Evolutionary conservation across 2,888 invertebrate species (phyloP).

Genomic region (Zhuqinia jingwanae): DNA sequence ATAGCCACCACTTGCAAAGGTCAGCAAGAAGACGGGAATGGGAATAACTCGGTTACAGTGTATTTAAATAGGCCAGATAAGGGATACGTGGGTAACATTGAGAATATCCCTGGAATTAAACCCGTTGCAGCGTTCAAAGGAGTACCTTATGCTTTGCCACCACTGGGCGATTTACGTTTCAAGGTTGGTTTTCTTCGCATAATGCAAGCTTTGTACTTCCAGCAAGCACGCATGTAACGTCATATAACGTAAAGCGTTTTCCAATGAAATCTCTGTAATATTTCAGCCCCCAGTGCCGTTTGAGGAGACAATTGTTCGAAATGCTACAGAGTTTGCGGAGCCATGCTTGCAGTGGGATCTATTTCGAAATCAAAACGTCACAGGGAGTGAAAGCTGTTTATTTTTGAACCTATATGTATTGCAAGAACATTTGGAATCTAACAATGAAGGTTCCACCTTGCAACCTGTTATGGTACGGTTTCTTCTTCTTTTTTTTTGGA

Average conservation of each 20-base stretch:
- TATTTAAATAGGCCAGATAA: background rate
- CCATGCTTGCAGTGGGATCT: conserved; percentile 77
- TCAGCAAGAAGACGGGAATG: background rate
- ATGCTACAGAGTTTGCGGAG: conserved; percentile 65
- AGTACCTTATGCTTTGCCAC: conserved; percentile 74
- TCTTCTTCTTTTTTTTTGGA: background rate
- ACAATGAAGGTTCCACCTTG: background rate
- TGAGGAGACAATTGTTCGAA: conserved; percentile 64
- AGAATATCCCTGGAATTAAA: conserved; percentile 60
- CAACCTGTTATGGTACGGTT: conserved; percentile 75
- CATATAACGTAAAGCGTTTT: no score
- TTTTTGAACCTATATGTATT: conserved; percentile 68
- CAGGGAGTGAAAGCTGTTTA: conserved; percentile 76
- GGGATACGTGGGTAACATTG: conserved; percentile 69
- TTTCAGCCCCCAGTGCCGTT: conserved; percentile 73
- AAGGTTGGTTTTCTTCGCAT: conserved; percentile 64
- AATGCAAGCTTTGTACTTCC: background rate
- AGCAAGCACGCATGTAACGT: no score
- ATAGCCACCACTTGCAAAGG: background rate
- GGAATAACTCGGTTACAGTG: conserved; percentile 24
- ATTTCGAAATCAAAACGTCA: conserved; percentile 68
- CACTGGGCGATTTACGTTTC: conserved; percentile 72
- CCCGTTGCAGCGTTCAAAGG: conserved; percentile 68
- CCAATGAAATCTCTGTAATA: background rate
- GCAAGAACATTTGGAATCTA: conserved; percentile 37